phyloP scores from a whole-genome alignment of 2,797 vertebrate species.

The Mormyrus hasselquistii region DNA sequence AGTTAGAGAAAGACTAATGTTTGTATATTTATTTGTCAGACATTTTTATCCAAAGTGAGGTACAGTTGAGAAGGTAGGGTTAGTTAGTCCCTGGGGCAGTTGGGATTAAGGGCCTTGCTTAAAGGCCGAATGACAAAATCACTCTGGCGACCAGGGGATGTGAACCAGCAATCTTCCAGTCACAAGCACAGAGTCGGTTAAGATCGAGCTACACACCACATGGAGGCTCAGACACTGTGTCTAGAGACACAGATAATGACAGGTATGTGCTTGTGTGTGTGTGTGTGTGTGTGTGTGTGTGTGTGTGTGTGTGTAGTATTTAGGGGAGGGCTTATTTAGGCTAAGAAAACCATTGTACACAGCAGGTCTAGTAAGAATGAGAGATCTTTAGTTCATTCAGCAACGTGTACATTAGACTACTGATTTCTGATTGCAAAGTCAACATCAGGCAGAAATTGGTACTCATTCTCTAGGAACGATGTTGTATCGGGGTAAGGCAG shows the following conservation, averaged over 20 bases:
- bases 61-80: background rate
- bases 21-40: background rate
- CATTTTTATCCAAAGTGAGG: background rate
- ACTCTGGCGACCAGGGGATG: background rate
- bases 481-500: background rate
- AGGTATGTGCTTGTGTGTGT: background rate
- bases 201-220: background rate
- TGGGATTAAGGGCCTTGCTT: background rate
- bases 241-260: background rate
- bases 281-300: background rate
- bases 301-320: background rate
- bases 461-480: background rate
- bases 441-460: background rate
- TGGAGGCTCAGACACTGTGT: background rate
- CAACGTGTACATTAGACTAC: background rate
- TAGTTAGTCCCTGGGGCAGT: background rate
- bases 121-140: background rate
- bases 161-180: background rate
- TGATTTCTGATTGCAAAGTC: background rate
- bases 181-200: background rate
- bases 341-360: background rate
- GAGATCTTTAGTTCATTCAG: background rate
- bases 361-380: background rate
- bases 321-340: background rate
- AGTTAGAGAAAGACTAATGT: background rate